Evolutionary conservation across 2,113 vertebrate species (phyloP).

Genomic region (Caracal caracal): DNA sequence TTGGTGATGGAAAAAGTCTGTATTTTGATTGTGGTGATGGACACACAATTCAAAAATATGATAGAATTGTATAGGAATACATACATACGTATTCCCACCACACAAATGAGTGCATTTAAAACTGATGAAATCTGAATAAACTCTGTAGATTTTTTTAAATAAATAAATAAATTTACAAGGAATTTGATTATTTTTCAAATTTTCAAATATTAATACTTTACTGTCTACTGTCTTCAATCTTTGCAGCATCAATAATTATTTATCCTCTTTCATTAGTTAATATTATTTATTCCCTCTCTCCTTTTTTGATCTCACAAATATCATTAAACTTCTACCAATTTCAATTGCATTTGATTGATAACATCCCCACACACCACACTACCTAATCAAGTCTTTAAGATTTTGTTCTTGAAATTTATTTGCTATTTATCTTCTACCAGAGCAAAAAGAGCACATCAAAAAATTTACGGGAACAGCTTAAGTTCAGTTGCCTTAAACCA

Average conservation of each 20-base stretch:
- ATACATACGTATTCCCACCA: background rate
- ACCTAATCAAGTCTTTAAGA: background rate
- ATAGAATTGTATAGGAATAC: background rate
- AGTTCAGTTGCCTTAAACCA: background rate
- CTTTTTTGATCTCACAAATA: conserved; percentile 46
- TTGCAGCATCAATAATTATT: background rate
- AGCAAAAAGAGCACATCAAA: conserved; percentile 45
- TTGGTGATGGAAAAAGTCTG: background rate
- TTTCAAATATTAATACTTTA: background rate
- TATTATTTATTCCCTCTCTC: conserved; percentile 9
- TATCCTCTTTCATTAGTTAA: background rate
- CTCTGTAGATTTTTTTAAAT: background rate
- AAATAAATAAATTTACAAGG: background rate
- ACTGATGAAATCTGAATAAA: background rate
- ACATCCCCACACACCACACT: background rate
- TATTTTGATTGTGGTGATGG: background rate
- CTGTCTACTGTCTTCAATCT: background rate
- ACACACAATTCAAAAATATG: background rate
- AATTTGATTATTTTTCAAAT: background rate
- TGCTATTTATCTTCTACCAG: conserved; percentile 56
- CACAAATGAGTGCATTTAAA: background rate
- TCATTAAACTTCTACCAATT: conserved; percentile 71
- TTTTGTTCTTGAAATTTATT: background rate
- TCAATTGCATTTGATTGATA: conserved; percentile 67
- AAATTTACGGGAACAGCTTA: background rate